Base-by-base conservation (phyloP, 2,797 vertebrate genomes). In the Cirrhinus mrigala region DNA sequence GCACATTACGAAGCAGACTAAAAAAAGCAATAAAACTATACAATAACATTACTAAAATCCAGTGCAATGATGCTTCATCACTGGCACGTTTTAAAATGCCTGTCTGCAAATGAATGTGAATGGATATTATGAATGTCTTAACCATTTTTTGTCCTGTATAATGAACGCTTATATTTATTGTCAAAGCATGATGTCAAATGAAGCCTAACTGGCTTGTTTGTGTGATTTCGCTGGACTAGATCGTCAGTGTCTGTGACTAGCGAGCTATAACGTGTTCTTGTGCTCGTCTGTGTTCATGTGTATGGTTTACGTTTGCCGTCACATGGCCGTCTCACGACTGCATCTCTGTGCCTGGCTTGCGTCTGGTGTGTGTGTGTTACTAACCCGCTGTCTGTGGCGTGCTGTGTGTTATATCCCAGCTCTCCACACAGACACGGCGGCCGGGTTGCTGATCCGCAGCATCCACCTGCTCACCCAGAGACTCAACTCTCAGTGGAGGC, bases 381-480 rank as follows among this genome's bases (percentile, higher is more conserved):
- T 97, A 97, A 97, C 92, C 91, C 95, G 95, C 96, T 97, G 92
- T 97, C 95, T 96, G 91, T 94, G 95, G 94, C 94, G 88, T 94
- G 94, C 95, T 95, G 93, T 94, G 94, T 93, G 93, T 96, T 78
- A 97, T 94, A 96, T 96, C 95, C 94, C 96, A 97, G 96, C 96
- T 97, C 96, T 97, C 94, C 94, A 97, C 94, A 97, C 97, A 97
- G 97, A 97, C 96, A 96, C 96, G 62, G 97, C 97, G 85, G 94
- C 96, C 7, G 97, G 97, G 80, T 95, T 97, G 84, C 96, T 97
- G 93, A 96, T 97, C 89, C 96, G 97, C 90, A 97, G 96, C 91
- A 97, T 97, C 91, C 97, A 97, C 91, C 93, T 98, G 89, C 95
- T 99, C 91, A 98, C 97, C 60, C 97, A 97, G 90, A 94, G 96